Evolutionary conservation across 2,888 invertebrate genomes (phyloP).

Genomic region (Heteromyza rotundicornis): DNA sequence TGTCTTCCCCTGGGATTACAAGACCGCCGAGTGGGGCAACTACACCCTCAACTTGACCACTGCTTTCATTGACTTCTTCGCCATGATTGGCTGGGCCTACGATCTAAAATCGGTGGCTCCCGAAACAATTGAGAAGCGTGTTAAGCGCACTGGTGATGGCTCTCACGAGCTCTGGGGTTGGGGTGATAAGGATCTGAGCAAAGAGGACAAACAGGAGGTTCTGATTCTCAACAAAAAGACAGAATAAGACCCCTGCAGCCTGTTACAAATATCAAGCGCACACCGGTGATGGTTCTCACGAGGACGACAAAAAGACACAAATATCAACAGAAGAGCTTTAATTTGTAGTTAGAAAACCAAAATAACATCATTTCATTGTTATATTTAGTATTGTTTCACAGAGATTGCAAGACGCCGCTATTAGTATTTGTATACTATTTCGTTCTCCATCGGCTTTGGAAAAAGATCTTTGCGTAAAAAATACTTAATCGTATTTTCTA

Average conservation of each 20-base stretch:
- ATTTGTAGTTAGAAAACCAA: too few relatives aligned
- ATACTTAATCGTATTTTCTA: too few relatives aligned
- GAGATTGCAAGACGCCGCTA: too few relatives aligned
- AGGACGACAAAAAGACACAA: too few relatives aligned
- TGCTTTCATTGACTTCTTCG: conserved; percentile 79
- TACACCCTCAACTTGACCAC: conserved; percentile 77
- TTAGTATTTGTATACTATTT: too few relatives aligned
- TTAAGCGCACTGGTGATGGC: conserved; percentile 77
- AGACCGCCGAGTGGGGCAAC: conserved; percentile 79
- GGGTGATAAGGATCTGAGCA: conserved; percentile 73
- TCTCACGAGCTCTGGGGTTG: conserved; percentile 80
- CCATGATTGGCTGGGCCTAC: conserved; percentile 85
- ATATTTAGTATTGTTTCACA: too few relatives aligned
- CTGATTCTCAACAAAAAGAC: conserved; percentile 68
- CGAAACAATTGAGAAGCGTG: conserved; percentile 73
- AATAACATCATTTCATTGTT: too few relatives aligned
- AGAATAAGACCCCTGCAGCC: conserved; percentile 56
- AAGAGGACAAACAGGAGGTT: conserved; percentile 66
- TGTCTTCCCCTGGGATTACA: conserved; percentile 85
- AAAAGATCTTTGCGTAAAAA: too few relatives aligned
- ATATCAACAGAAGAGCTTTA: too few relatives aligned
- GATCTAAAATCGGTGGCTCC: conserved; percentile 81
- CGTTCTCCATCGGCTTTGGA: too few relatives aligned
- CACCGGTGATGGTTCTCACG: too few relatives aligned
- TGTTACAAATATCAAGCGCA: too few relatives aligned